Base-by-base conservation (phyloP, 2,113 vertebrate species). In the Climacteris rufus region DNA sequence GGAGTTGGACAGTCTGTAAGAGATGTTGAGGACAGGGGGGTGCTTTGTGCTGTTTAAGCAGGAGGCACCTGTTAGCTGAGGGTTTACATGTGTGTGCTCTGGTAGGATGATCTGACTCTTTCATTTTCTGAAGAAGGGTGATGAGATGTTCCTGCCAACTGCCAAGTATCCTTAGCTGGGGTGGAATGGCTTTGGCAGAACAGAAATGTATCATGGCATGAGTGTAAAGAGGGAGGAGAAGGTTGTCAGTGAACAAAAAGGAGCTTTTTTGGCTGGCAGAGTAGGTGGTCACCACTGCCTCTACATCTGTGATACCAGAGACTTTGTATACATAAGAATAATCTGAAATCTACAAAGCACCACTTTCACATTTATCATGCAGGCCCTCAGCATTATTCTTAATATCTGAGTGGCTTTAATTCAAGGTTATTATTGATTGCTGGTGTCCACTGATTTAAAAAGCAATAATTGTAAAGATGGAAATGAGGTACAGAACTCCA, bases 241-340 rank as follows among this genome's bases (percentile, higher is more conserved):
- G 23, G 20, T 6, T 25, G 31, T 39, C 3, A 4, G 9, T 64
- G 39, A 82, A 15, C 16, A 76, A 24, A n/a, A 47, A 35, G 18
- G 31, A 75, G 11, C 10, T 90, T 16, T 87, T 82, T 33, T 70
- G 37, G 49, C 18, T 84, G 50, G 23, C 31, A 78, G 50, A 60
- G 8, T 33, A 18, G 8, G 11, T 17, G 19, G n/a, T 64, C 22
- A 42, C 53, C 25, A 24, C 35, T 61, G 13, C 45, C 23, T 63
- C 15, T 3, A 5, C 0, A 0, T 68, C 40, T 79, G 49, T 68
- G 57, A 17, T 35, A 33, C 16, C 35, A 23, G 11, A 42, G 71
- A 49, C 24, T 54, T 71, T 0, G 1, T 27, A 28, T 59, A 47
- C 5, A 2, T 71, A 24, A 64, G 27, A 69, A 44, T 74, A 35